Evolutionary conservation across 2,113 vertebrate species (phyloP).

Genomic region (Entomyzon cyanotis): DNA sequence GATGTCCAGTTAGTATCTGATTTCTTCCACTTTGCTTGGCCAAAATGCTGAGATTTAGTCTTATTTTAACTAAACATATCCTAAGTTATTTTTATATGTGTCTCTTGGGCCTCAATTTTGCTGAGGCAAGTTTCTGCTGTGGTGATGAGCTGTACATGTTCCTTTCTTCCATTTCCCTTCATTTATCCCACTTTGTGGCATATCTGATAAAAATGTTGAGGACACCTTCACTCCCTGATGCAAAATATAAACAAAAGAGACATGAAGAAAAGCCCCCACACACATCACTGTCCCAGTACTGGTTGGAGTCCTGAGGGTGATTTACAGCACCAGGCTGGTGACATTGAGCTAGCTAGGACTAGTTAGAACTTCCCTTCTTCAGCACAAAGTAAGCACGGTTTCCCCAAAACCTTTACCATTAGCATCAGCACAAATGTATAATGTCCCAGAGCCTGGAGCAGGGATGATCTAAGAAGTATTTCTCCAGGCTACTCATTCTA

Average conservation of each 20-base stretch:
- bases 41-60: constrained; percentile 51
- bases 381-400: background rate
- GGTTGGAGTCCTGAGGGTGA: background rate
- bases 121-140: background rate
- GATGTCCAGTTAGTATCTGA: background rate
- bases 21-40: constrained; percentile 31
- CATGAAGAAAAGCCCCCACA: background rate
- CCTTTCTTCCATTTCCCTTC: background rate
- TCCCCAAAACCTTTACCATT: background rate
- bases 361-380: background rate
- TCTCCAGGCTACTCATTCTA: background rate
- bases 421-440: background rate
- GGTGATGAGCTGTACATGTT: background rate
- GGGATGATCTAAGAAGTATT: background rate
- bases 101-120: constrained; percentile 14
- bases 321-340: background rate
- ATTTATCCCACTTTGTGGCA: background rate
- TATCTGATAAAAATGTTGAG: background rate
- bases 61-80: constrained; percentile 61
- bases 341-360: background rate
- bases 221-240: background rate
- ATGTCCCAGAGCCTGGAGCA: background rate
- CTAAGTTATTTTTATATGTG: constrained; percentile 35
- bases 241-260: background rate
- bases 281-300: background rate